phyloP scores from a whole-genome alignment of 1,140 invertebrate genomes.

The Cheumatopsyche charites region DNA sequence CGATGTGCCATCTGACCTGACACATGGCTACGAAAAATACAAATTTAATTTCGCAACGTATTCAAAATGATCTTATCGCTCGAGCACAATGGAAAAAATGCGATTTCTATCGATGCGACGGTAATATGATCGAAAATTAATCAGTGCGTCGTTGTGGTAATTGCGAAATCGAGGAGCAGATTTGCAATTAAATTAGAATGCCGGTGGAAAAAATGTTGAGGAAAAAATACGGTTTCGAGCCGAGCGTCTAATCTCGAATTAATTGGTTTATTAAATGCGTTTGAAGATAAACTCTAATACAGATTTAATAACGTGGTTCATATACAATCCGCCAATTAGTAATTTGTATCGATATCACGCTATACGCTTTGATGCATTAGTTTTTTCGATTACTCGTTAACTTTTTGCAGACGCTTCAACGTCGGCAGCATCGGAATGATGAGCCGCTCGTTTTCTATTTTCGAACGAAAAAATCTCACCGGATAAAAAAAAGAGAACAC shows the following conservation, averaged over 20 bases:
- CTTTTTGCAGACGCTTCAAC: not conserved
- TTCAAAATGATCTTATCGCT: too few relatives aligned
- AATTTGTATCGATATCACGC: slow-evolving; percentile 20
- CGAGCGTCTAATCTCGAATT: slow-evolving; percentile 10
- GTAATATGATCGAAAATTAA: too few relatives aligned
- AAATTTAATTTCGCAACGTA: not conserved
- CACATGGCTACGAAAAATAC: not conserved
- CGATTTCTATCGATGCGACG: too few relatives aligned
- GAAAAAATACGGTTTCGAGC: not conserved
- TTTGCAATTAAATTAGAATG: too few relatives aligned
- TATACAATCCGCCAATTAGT: slow-evolving; percentile 13
- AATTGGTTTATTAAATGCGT: slow-evolving; percentile 11
- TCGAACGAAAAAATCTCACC: not conserved
- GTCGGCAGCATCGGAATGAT: slow-evolving; percentile 3
- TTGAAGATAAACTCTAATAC: slow-evolving; percentile 1
- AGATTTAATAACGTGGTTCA: not conserved
- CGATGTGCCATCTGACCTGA: slow-evolving; percentile 38
- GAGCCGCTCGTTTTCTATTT: slow-evolving; percentile 12
- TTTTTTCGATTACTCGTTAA: slow-evolving; percentile 5
- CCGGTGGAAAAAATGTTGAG: too few relatives aligned
- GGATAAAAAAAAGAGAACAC: not conserved
- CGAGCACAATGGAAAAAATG: too few relatives aligned
- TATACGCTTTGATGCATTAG: slow-evolving; percentile 12
- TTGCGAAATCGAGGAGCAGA: not conserved
- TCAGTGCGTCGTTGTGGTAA: not conserved